Conservation (phyloP, 2,113 vertebrate species). For the Pongo pygmaeus region DNA sequence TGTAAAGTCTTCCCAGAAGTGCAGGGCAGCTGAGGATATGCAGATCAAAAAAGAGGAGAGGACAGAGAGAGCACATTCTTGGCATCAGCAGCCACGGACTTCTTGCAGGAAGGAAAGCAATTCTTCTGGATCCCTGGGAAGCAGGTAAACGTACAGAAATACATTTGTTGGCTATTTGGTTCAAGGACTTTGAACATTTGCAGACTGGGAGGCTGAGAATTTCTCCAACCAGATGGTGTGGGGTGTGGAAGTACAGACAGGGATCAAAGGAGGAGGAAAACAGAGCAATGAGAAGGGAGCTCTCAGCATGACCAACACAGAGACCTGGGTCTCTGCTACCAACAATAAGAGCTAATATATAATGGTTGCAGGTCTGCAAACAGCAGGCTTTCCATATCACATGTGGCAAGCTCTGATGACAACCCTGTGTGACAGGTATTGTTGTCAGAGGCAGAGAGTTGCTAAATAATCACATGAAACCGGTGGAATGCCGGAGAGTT, state of each 20-base stretch:
- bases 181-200: not conserved
- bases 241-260: not conserved
- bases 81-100: not conserved
- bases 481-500: accelerated
- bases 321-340: accelerated
- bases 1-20: not conserved
- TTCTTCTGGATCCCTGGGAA: not conserved
- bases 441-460: not conserved
- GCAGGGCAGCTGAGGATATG: not conserved
- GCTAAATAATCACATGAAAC: not conserved
- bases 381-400: not conserved
- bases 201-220: not conserved
- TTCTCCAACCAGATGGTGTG: not conserved
- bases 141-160: not conserved
- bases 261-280: not conserved
- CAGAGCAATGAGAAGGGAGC: not conserved
- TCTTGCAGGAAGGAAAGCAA: not conserved
- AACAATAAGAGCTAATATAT: accelerated
- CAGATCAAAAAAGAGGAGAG: too few species aligned
- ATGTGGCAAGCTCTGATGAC: accelerated
- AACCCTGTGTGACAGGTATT: not conserved
- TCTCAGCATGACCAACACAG: accelerated
- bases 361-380: accelerated
- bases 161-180: accelerated
- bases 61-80: not conserved